Evolutionary conservation across 2,888 invertebrate genomes (phyloP), one percentile per base, ranked within the genome.

Genomic region (Campoplex nolae): DNA sequence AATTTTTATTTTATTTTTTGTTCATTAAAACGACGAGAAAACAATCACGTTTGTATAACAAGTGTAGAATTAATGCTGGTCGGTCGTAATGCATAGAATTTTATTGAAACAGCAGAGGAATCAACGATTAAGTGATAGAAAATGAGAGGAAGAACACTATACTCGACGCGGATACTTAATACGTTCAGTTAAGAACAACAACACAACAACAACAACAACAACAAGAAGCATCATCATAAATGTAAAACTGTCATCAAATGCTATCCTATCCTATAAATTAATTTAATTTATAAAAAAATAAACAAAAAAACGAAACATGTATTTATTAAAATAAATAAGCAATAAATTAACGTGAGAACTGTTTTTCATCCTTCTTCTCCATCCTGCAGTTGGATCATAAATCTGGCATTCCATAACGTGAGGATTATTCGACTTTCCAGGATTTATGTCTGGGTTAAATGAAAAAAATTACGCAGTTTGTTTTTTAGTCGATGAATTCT

Each of bases 291-390:
- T 94, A 94, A 94, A 94, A 92, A 83, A 74, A 85, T 74, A 76
- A 87, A 92, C 42, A 91, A 93, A 92, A 92, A 93, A 93, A 92
- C 92, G 92, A 93, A 93, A 93, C 93, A 94, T 94, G 94, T 94
- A 94, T 94, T 94, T 94, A 94, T 94, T 94, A 94, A 94, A 94
- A 92, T 94, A 94, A 94, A 93, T 94, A 94, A 94, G 94, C 94
- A 94, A 93, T 93, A 93, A 94, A 94, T 92, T 68, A 85, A 87
- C 54, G 65, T 54, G 71, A 62, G 2, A 75, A 75, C 45, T 68
- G n/a, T 65, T 81, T 82, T 18, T 73, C 6, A 38, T 38, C 67
- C 75, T 76, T 48, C 4, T 48, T 18, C 23, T 56, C 28, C 48
- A 7, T 42, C 42, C 42, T 9, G 3, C 1, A 9, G 7, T 42